Evolutionary conservation across 2,888 invertebrate genomes (phyloP).

Genomic region (Troides aeacus): DNA sequence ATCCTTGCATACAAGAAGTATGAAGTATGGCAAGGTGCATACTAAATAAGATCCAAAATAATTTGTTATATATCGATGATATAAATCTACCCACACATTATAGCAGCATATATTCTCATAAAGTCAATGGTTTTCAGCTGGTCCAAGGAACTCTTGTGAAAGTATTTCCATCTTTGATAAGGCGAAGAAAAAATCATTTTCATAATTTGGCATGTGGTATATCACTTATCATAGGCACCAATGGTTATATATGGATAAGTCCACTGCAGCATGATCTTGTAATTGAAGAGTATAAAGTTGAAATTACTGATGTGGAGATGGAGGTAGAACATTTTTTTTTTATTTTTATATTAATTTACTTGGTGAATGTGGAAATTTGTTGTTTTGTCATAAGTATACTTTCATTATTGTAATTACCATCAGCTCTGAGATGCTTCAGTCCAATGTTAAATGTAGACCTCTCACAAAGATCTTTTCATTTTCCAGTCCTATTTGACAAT

Average conservation of each 20-base stretch:
- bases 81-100: too few species aligned
- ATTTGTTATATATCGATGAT: too few species aligned
- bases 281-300: conserved; percentile 76
- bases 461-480: too few species aligned
- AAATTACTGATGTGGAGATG: conserved; percentile 48
- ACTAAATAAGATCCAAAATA: neutral
- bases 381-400: too few species aligned
- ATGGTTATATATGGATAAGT: conserved; percentile 97
- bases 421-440: too few species aligned
- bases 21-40: conserved; percentile 96
- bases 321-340: conserved; percentile 43
- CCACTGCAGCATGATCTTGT: conserved; percentile 74
- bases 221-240: conserved; percentile 96
- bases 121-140: conserved; percentile 67
- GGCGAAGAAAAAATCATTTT: conserved; percentile 96
- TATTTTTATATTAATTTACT: too few species aligned
- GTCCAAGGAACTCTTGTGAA: conserved; percentile 93
- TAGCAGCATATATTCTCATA: too few species aligned
- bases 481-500: too few species aligned
- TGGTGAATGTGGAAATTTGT: too few species aligned
- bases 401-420: too few species aligned
- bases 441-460: too few species aligned
- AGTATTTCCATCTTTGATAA: conserved; percentile 95
- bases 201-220: conserved; percentile 95
- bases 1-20: conserved; percentile 95